Conservation (phyloP, 2,797 vertebrate genomes). For the Microchirus variegatus region DNA sequence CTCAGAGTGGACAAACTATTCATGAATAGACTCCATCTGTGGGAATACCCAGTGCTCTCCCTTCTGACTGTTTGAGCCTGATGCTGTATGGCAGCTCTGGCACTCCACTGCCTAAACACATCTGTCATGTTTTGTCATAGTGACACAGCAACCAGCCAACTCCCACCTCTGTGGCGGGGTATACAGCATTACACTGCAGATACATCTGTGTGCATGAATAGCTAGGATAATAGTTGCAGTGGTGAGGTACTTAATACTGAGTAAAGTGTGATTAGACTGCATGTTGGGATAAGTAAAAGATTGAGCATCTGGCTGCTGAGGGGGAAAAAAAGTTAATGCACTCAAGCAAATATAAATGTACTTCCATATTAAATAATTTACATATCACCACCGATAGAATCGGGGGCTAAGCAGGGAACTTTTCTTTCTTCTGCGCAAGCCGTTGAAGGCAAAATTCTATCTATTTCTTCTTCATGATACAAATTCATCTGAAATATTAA, state of each 20-base stretch:
- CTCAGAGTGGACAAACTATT: conserved; percentile 85
- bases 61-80: conserved; percentile 81
- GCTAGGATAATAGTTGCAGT: neutral
- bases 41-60: conserved; percentile 64
- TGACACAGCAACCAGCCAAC: conserved; percentile 78
- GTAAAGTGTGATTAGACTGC: neutral
- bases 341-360: too few relatives aligned
- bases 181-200: conserved; percentile 40
- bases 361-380: too few relatives aligned
- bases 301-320: too few relatives aligned
- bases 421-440: too few relatives aligned
- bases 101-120: conserved; percentile 83
- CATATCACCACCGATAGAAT: too few relatives aligned
- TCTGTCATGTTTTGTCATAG: conserved; percentile 82
- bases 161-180: conserved; percentile 75
- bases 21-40: conserved; percentile 77
- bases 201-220: conserved; percentile 21
- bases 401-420: too few relatives aligned
- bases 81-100: conserved; percentile 81
- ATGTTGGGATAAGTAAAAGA: neutral
- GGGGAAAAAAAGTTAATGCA: too few relatives aligned
- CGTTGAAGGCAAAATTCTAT: too few relatives aligned
- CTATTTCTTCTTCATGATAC: too few relatives aligned
- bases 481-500: too few relatives aligned
- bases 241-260: neutral